Evolutionary conservation across 2,113 vertebrate species (phyloP), one percentile per base, ranked within the genome.

Genomic region (Perca fluviatilis): DNA sequence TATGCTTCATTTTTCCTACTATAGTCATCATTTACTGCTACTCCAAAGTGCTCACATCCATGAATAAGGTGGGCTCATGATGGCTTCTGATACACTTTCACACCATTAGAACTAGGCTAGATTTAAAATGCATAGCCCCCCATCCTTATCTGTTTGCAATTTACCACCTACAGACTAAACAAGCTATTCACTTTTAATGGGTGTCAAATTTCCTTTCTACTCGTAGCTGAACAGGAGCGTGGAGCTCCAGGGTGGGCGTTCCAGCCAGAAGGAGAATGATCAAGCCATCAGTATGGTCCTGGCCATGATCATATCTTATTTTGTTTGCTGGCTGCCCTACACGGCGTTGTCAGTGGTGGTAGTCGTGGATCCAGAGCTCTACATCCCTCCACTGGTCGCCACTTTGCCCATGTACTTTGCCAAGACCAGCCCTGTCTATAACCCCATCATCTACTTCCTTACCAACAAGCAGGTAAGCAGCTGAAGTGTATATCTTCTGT

Each of bases 371-470:
- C 94, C 95, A 13, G 86, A 93, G 13, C 79, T 94, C 60, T 77
- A 87, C 79, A 95, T 95, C 86, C 89, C 93, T n/a, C 95, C 95
- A 1, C 89, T 95, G 36, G 50, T 95, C 4, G 95, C 95, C 67
- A 95, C 94, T 21, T 90, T 95, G 86, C 95, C 95, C 15, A 93
- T 94, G 88, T 95, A 95, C 85, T 96, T 96, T 56, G 94, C 95
- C 51, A 96, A 96, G 83, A 96, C 89, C 69, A 95, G 95, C 60
- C 95, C 94, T 0, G 86, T 95, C 50, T 95, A 96, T 65, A 96
- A 95, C 76, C 95, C 95, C 23, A 90, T 96, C 75, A 95, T 95
- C 86, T 95, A 95, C 92, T 92, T 96, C 66, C 89, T 95, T 21
- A 80, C 92, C 77, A 96, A 95, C 92, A 94, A 93, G 81, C 92